Conservation (phyloP, 2,113 vertebrate genomes). For the Hepsetus odoe region DNA sequence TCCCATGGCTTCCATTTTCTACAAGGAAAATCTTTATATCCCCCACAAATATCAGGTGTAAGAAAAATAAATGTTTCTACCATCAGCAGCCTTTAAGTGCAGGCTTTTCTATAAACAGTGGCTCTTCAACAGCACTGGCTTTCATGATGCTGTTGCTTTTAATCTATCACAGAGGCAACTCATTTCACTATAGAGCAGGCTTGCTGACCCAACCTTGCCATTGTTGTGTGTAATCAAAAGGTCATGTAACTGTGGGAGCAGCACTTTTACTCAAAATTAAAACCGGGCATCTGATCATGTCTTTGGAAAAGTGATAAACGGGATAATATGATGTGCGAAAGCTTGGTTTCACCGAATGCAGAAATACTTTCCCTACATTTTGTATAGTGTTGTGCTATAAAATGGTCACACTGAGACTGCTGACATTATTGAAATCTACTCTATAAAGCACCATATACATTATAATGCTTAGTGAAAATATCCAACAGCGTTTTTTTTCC, state of each 20-base stretch:
- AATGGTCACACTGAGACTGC: too few relatives aligned
- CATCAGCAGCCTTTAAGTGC: neutral
- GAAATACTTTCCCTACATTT: neutral
- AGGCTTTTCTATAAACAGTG: neutral
- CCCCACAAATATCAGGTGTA: neutral
- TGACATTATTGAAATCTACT: too few relatives aligned
- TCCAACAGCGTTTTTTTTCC: too few relatives aligned
- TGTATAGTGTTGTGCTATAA: neutral
- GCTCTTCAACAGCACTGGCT: neutral
- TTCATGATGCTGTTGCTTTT: neutral
- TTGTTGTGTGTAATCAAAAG: constrained; percentile 1
- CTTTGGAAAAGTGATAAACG: neutral
- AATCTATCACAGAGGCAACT: neutral
- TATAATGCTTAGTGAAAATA: too few relatives aligned
- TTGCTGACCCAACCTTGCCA: neutral
- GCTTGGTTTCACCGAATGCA: neutral
- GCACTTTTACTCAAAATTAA: neutral
- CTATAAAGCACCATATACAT: too few relatives aligned
- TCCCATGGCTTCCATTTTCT: neutral
- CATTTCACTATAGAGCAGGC: neutral
- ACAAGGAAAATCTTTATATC: neutral
- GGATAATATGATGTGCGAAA: neutral
- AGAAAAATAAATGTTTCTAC: neutral
- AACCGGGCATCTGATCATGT: neutral
- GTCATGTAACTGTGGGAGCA: neutral